Evolutionary conservation across 2,797 vertebrate species (phyloP).

Genomic region (Natrix natrix): DNA sequence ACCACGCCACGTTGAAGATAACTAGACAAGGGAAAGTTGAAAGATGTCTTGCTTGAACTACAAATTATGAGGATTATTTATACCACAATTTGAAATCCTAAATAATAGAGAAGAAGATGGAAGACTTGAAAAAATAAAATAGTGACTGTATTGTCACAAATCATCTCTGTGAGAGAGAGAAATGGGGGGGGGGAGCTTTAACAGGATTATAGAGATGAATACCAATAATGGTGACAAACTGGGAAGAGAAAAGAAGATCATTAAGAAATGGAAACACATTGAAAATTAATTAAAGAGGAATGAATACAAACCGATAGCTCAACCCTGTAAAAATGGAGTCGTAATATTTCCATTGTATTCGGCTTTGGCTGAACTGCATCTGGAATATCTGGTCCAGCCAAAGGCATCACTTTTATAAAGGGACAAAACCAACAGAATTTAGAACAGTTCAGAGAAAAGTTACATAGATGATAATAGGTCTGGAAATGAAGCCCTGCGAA

Average conservation of each 20-base stretch:
- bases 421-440: background rate
- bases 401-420: background rate
- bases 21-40: background rate
- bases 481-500: background rate
- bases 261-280: background rate
- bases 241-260: background rate
- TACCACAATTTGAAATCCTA: background rate
- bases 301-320: background rate
- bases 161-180: background rate
- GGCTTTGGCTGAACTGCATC: background rate
- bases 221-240: background rate
- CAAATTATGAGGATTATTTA: background rate
- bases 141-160: background rate
- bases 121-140: background rate
- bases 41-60: background rate
- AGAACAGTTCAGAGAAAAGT: background rate
- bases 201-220: background rate
- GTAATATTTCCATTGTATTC: background rate
- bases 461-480: background rate
- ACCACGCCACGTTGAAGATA: background rate
- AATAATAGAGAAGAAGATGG: background rate
- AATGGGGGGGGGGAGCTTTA: background rate
- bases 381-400: background rate
- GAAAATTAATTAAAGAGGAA: background rate
- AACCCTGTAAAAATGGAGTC: background rate